Conservation (phyloP, 2,113 vertebrate species). For the Rhinichthys klamathensis region DNA sequence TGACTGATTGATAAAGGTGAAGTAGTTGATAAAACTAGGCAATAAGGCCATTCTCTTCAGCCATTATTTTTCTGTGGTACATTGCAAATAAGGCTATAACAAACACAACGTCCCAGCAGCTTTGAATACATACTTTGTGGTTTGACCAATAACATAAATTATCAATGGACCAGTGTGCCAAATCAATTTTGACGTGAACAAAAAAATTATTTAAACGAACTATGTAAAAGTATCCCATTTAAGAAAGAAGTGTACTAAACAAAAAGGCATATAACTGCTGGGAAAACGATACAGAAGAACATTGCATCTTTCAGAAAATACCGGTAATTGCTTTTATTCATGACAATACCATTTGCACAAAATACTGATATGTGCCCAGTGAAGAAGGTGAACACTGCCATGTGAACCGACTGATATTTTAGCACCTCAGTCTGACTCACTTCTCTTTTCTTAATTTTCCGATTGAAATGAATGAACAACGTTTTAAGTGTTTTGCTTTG, state of each 20-base stretch:
- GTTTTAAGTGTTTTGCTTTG: neutral
- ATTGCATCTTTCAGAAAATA: neutral
- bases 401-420: constrained; percentile 12
- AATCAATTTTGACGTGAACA: neutral
- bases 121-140: neutral
- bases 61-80: neutral
- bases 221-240: neutral
- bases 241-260: neutral
- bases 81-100: constrained; percentile 2
- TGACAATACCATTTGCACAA: neutral
- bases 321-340: neutral
- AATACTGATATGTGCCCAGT: neutral
- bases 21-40: neutral
- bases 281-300: neutral
- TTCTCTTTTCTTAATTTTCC: neutral
- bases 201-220: neutral
- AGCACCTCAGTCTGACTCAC: neutral
- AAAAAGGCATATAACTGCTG: neutral
- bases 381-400: neutral
- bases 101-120: neutral
- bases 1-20: neutral
- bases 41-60: neutral
- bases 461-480: neutral
- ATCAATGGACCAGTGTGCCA: neutral
- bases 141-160: neutral